phyloP scores from a whole-genome alignment of 2,113 vertebrate species.

The Hassar affinis region DNA sequence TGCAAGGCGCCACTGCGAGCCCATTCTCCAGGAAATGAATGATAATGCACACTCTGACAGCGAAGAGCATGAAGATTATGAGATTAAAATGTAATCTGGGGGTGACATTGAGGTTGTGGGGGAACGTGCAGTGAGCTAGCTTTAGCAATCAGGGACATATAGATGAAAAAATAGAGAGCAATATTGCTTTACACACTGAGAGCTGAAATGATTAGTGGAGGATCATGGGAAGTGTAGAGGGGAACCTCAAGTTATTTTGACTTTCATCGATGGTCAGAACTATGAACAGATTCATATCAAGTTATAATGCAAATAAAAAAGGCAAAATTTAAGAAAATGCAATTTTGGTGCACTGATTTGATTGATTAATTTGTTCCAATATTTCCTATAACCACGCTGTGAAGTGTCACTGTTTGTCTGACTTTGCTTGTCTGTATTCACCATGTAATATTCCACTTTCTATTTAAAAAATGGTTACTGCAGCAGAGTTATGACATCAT shows the following conservation, averaged over 20 bases:
- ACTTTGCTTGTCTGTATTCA: neutral
- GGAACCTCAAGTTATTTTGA: neutral
- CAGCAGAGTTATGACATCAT: neutral
- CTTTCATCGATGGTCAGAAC: neutral
- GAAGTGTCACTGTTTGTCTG: neutral
- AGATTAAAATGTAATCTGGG: slow-evolving; percentile 7
- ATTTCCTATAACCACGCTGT: neutral
- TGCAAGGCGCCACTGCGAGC: neutral
- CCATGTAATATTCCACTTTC: neutral
- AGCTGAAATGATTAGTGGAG: neutral
- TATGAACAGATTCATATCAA: neutral
- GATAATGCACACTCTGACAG: slow-evolving; percentile 12
- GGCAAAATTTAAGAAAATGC: too few relatives aligned
- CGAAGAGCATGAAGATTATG: slow-evolving; percentile 22
- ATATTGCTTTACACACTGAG: neutral
- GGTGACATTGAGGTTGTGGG: slow-evolving; percentile 2
- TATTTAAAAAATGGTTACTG: neutral
- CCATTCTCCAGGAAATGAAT: slow-evolving; percentile 16
- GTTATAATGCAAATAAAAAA: neutral
- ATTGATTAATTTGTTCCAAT: neutral
- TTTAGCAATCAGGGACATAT: neutral
- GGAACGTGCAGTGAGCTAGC: neutral
- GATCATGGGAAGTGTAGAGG: neutral
- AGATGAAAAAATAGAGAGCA: neutral
- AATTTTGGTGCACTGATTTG: neutral